Base-by-base conservation (phyloP, 2,888 invertebrate species). In the Cyclophora albipunctata region DNA sequence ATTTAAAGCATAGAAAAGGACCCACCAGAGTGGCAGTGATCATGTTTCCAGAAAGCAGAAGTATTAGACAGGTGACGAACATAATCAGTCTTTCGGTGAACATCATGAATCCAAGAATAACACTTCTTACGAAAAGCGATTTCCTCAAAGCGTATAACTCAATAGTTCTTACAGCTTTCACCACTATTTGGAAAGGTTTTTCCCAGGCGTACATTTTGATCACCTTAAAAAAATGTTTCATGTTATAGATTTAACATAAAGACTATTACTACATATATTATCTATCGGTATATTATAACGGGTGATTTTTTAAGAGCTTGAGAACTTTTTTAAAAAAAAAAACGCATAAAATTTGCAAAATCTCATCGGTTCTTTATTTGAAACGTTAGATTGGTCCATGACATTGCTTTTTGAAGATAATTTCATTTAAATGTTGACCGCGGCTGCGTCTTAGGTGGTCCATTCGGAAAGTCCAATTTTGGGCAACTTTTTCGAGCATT, bases 171-270 rank as follows among this genome's bases (percentile, higher is more conserved):
- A 92, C 90, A 4, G 83, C 70, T 46, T 86, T 90, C 6, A 96
- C 92, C 0, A 95, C 84, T 33, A 90, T 78, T 47, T 93, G 92
- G 75, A 97, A 97, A 0, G 96, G 94, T 60, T 91, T 91, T 79
- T 98, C 98, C 94, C 97, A 98, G 2, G 96, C 94, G 75, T 97
- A 97, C 97, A 97, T 97, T 88, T 98, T 98, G 55, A 98, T 96
- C 0, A 97, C 94, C 84, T 93, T 75, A 46, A 69, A 60, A 51
- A 55, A 44, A 40, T 48, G 4, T 5, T 20, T 33, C 20, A 2
- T 5, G 34, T 43, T 20, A 43, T 7, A 7, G 42, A n/a, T 7
- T 20, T 7, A 7, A 42, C 7, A 7, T 5, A 3, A 42, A 42
- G 20, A 42, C n/a, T 7, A 3, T 7, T 7, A 20, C 20, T 20